Base-by-base conservation (phyloP, 2,888 invertebrate species). In the Pseudococcus jackbeardsleyi region DNA sequence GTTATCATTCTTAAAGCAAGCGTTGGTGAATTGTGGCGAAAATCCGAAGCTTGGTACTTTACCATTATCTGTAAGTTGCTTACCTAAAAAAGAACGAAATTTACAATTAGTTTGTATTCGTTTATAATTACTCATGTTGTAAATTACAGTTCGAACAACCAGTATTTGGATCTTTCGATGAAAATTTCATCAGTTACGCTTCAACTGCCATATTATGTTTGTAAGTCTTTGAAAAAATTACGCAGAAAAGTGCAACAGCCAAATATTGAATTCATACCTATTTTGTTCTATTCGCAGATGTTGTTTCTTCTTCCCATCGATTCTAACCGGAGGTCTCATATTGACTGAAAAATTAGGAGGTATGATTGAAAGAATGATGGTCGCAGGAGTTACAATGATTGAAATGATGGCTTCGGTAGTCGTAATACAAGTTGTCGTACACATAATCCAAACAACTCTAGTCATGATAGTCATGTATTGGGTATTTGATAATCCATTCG, bases 151-250 rank as follows among this genome's bases (percentile, higher is more conserved):
- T 96, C 91, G 92, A 94, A 89, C 93, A 94, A 12, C 96, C 96
- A 0, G 92, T 96, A 77, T 96, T 94, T 91, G 96, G 96, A 1
- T 92, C 92, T 15, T 92, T 92, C 88, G 93, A 95, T 88, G 94
- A 95, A 4, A 94, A 94, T 89, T 96, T 95, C 91, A 94, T 95
- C 8, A 94, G 94, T 89, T 98, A 96, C 91, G 95, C 97, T 93
- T 95, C 96, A 0, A 97, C 97, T 0, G 96, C 96, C 7, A 94
- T 96, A 85, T 94, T 98, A 90, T 93, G 97, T 90, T 95, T 96
- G 96, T 96, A 92, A 94, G 90, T 89, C 90, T 89, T n/a, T 7
- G 17, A 59, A 59, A 39, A 39, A 42, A 42, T 42, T 42, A 5
- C 8, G 42, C 42, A 68, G 26, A 68, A 79, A 39, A 39, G 39